phyloP scores from a whole-genome alignment of 2,888 invertebrate genomes.

The Xylota sylvarum region DNA sequence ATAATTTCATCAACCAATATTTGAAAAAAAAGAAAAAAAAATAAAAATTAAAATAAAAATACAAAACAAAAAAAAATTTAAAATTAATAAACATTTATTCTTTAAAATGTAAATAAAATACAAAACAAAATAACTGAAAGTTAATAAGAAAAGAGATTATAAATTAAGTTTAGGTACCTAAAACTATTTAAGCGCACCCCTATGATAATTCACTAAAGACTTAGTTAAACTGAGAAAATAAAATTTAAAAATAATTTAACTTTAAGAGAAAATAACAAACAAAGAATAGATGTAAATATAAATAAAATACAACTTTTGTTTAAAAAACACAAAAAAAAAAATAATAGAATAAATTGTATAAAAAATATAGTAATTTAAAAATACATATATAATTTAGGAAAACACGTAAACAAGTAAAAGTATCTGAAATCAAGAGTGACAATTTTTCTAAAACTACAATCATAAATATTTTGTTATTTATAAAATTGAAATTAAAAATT shows the following conservation, averaged over 20 bases:
- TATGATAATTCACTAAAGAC: constrained; percentile 67
- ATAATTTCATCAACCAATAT: constrained; percentile 75
- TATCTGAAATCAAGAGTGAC: constrained; percentile 44
- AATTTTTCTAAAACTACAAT: constrained; percentile 10
- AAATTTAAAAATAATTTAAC: constrained; percentile 19
- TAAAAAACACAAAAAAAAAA: constrained; percentile 31
- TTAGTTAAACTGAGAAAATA: constrained; percentile 62
- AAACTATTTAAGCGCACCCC: constrained; percentile 69
- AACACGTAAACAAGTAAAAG: constrained; percentile 20
- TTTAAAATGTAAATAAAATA: constrained; percentile 64
- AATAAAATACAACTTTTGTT: constrained; percentile 41
- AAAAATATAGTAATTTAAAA: constrained; percentile 25
- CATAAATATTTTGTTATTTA: neutral
- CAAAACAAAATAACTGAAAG: constrained; percentile 42
- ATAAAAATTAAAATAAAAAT: constrained; percentile 29
- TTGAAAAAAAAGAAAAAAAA: constrained; percentile 19
- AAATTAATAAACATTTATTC: constrained; percentile 44
- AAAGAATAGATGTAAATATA: constrained; percentile 49
- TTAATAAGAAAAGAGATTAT: constrained; percentile 38
- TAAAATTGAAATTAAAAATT: neutral
- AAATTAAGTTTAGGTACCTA: constrained; percentile 61
- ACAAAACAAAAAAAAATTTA: constrained; percentile 32
- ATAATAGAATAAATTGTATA: constrained; percentile 31
- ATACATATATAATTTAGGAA: constrained; percentile 30
- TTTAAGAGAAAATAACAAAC: constrained; percentile 22